Base-by-base conservation (phyloP, 1,140 invertebrate species). In the Epicauta chinensis region DNA sequence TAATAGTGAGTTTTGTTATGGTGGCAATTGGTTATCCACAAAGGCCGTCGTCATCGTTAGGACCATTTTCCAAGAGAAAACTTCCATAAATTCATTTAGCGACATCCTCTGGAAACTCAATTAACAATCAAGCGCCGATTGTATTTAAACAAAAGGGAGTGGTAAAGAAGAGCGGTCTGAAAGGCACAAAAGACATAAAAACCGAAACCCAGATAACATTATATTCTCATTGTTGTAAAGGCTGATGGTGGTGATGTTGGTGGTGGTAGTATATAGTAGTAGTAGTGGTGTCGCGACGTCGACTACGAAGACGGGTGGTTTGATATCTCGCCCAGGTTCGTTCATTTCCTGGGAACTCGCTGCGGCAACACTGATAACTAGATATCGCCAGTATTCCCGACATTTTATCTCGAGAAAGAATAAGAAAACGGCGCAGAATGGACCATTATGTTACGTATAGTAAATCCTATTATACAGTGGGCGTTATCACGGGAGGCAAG, bases 391-490 rank as follows among this genome's bases (percentile, higher is more conserved):
- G 65, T 60, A 68, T 69, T 71, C 67, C 66, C 58, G 45, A 59
- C 65, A 64, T 63, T 71, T 71, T 71, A 71, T 71, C 69, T 67
- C 55, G 55, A 68, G 66, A 71, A 69, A 71, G 69, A 71, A 71
- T 71, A 71, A 71, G 69, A 71, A 71, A 71, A 71, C 66, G 69
- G 60, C 67, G 59, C 63, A 69, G 67, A 71, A 71, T 68, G 67
- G 69, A 65, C 69, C 69, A 71, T 71, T 71, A 71, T 71, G 69
- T 67, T 69, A 68, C 63, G 63, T 67, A 68, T 63, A 69, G 65
- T 71, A 71, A 71, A 71, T 69, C 69, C 69, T 71, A 71, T 71
- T 71, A 71, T 71, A 62, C 67, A 52, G 60, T 64, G 65, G 65
- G 66, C 66, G 66, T 69, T 70, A 70, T 70, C 68, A 61, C 54